A percentile compares a stretch with the other conserved stretches of the same genome.
phyloP scores from a whole-genome alignment of 2,888 invertebrate species.

The Megamerina dolium region DNA sequence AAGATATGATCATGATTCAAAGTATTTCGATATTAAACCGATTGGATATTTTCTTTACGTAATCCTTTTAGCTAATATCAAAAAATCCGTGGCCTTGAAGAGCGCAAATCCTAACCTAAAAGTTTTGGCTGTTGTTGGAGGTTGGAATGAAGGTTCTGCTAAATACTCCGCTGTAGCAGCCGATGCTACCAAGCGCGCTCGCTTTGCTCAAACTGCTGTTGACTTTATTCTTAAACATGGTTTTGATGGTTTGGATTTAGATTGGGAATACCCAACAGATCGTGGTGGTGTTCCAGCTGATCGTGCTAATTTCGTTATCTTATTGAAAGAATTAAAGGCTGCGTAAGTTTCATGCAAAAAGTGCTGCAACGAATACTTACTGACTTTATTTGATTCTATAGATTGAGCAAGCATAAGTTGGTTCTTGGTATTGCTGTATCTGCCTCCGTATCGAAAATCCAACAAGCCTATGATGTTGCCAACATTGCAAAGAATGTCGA shows the following conservation, averaged over 20 bases:
- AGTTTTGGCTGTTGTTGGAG: constrained; percentile 80
- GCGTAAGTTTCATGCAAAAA: constrained; percentile 22
- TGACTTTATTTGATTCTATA: constrained; percentile 11
- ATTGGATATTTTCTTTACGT: too few relatives aligned
- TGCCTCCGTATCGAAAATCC: constrained; percentile 25
- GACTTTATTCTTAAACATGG: constrained; percentile 70
- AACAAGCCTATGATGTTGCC: constrained; percentile 31
- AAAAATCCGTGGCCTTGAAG: constrained; percentile 28
- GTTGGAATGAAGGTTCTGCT: constrained; percentile 88
- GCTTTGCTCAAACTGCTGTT: constrained; percentile 67
- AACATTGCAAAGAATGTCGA: constrained; percentile 28
- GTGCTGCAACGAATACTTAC: background rate
- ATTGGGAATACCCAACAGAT: constrained; percentile 85
- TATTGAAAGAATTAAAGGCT: constrained; percentile 26
- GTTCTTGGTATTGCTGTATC: constrained; percentile 62
- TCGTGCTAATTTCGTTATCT: constrained; percentile 17
- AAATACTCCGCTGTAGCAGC: constrained; percentile 81
- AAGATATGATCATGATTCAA: too few relatives aligned
- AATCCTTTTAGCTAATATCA: constrained; percentile 25
- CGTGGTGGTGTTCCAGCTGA: constrained; percentile 49
- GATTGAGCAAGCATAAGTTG: constrained; percentile 42
- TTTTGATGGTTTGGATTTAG: constrained; percentile 86
- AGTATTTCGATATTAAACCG: too few relatives aligned
- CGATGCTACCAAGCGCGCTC: constrained; percentile 61
- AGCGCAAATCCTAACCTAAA: constrained; percentile 48